Percentiles rank a stretch among this genome's conserved stretches.
Evolutionary conservation across 2,888 invertebrate genomes (phyloP).

Genomic region (Rhopalosiphum nymphaeae): DNA sequence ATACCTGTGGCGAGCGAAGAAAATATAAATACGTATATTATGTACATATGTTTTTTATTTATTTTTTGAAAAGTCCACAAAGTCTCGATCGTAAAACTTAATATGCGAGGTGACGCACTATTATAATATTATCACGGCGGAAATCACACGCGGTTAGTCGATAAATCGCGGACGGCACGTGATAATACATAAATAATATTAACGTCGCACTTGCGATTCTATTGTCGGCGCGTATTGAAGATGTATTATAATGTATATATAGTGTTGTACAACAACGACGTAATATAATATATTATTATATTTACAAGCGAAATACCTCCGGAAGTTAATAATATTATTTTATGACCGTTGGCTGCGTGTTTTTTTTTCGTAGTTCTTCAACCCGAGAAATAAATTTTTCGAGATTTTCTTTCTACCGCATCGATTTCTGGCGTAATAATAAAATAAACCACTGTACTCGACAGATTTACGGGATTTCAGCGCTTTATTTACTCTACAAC

Average conservation of each 20-base stretch:
- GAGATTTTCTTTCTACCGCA: not conserved
- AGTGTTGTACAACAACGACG: not conserved
- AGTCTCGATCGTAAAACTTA: not conserved
- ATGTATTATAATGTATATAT: not conserved
- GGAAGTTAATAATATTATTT: not conserved
- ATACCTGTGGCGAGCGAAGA: not conserved
- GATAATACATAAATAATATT: not conserved
- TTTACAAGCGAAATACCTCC: not conserved
- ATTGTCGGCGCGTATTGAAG: not conserved
- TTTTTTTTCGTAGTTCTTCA: not conserved
- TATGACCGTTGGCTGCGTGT: not conserved
- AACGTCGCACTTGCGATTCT: not conserved
- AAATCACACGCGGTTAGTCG: not conserved
- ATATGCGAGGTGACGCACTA: not conserved
- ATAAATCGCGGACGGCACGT: not conserved
- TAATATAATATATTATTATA: not conserved
- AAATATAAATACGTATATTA: not conserved
- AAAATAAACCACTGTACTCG: not conserved
- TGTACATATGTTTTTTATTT: not conserved
- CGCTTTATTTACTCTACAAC: not conserved
- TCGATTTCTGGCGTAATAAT: not conserved
- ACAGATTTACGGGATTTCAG: slow-evolving; percentile 15
- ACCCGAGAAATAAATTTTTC: not conserved
- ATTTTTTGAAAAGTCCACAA: not conserved
- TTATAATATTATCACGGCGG: not conserved